These are phyloP conservation scores for Cynocephalus volans DNA, from an alignment of 2,113 vertebrate species.

Conservation along the genomic window DNA sequence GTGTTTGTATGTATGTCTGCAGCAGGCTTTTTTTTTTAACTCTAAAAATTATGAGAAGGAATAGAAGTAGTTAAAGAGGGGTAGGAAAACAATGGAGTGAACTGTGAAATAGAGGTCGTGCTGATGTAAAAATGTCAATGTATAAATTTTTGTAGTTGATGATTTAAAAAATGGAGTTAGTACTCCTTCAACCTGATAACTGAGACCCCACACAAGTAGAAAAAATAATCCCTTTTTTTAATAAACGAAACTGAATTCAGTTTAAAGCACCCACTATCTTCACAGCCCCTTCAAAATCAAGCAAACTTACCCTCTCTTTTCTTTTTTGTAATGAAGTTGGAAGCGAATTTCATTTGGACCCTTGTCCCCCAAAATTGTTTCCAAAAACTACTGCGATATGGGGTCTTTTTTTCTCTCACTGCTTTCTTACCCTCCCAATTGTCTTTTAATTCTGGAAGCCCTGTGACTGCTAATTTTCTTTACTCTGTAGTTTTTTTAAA, in stretches of 20 bases:
- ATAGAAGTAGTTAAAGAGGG: neutral
- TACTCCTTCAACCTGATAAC: neutral
- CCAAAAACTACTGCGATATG: neutral
- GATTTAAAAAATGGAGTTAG: neutral
- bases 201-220: neutral
- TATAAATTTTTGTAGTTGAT: neutral
- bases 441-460: neutral
- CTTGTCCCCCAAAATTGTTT: neutral
- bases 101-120: neutral
- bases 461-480: neutral
- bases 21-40: neutral
- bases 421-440: neutral
- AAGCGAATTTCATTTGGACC: neutral
- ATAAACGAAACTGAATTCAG: neutral
- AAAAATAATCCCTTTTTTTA: neutral
- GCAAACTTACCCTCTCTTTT: neutral
- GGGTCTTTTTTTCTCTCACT: rapidly evolving
- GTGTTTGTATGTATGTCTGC: neutral
- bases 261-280: neutral
- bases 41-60: neutral
- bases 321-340: neutral
- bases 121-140: neutral
- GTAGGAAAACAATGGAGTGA: neutral
- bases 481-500: neutral
- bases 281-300: neutral